Evolutionary conservation across 1,140 invertebrate genomes (phyloP), one percentile per base, ranked within the genome.

Genomic region (Camponotus floridanus): DNA sequence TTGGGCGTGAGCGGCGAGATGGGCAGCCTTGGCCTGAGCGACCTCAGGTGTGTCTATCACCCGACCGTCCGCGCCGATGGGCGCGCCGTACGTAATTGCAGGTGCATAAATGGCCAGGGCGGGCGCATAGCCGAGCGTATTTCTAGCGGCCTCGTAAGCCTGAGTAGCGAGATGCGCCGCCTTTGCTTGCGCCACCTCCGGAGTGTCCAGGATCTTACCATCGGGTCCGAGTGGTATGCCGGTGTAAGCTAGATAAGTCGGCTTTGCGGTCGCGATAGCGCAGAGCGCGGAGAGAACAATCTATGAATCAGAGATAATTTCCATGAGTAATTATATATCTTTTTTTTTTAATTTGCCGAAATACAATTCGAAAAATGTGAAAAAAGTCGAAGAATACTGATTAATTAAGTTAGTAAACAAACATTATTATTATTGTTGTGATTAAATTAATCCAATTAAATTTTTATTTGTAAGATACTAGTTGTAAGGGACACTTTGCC

Each of bases 11-110:
- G 96, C 96, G 68, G 96, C 95, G 76, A 95, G 94, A 92, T 96
- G 96, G 39, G 95, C 95, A 78, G 95, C 95, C 90, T 96, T 96
- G 64, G 96, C 96, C 73, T 96, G 94, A 79, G 96, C 96, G 8
- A 97, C 96, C 90, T 96, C 96, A 67, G 96, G 96, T 26, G 96
- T 96, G 71, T 97, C 96, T 21, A 96, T 92, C 8, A 96, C 96
- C 4, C 95, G 94, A 11, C 96, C 96, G 71, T 96, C 96, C 64
- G 93, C 91, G 11, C 93, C 95, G 15, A 96, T 93, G 15, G 95
- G 94, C 55, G 94, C 91, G 93, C 94, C 92, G 59, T 92, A 90
- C 81, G 80, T 85, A 85, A 86, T 59, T 51, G 76, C 71, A 79
- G 87, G 74, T 76, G 86, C 55, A 61, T 87, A 88, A 33, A 87